Base-by-base conservation (phyloP, 2,113 vertebrate species). In the Sylvietta virens region DNA sequence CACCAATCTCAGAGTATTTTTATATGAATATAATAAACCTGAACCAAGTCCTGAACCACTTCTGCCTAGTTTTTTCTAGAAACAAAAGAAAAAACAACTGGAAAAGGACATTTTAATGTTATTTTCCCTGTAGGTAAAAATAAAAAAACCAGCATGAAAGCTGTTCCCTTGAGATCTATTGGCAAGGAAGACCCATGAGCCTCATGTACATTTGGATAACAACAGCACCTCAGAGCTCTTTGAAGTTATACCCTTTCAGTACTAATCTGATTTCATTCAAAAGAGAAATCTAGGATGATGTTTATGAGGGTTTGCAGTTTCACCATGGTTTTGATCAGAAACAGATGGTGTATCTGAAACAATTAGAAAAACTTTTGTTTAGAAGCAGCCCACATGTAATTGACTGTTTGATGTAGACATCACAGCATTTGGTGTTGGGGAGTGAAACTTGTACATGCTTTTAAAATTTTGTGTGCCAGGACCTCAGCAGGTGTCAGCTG, bases 361-460 rank as follows among this genome's bases (percentile, higher is more conserved):
- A 96, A 96, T 94, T 88, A 96, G 64, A 77, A 90, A 92, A 96
- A 83, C 93, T 95, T 96, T 96, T 96, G 85, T 97, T 96, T 96
- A 90, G 94, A 90, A 92, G 71, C 90, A 92, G 82, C 85, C 90
- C 81, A 92, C 85, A 64, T 3, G 15, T 96, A 92, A 67, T 18
- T 73, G 37, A 31, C 15, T 33, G 56, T 70, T 83, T 74, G n/a
- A 90, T 73, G 57, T 84, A 78, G 76, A 73, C 81, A 76, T 67
- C 60, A 10, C 17, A 86, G 80, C 54, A 31, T 90, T 81, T 78
- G 79, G 67, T 95, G 15, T 10, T 90, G 56, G 53, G 48, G 87
- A 82, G 27, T 64, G 66, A 90, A 94, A 86, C 54, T 88, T 77
- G 71, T 91, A 70, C 61, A 83, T 70, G 72, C 67, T 22, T 90